Evolutionary conservation across 2,888 invertebrate genomes (phyloP).

Genomic region (Spatulosminthurus flaviceps): DNA sequence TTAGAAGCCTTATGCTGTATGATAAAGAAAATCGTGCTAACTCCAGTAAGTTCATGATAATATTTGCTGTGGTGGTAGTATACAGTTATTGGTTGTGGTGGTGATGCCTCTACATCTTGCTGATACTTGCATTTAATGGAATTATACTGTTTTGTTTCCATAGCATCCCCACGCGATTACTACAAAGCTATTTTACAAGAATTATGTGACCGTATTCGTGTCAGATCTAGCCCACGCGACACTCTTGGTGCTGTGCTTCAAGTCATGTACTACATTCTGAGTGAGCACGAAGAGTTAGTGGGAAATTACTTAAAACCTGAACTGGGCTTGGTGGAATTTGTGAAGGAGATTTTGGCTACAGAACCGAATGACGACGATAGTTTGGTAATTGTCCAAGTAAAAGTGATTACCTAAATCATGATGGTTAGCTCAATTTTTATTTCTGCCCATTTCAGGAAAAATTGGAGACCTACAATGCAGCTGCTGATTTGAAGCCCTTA

Average conservation of each 20-base stretch:
- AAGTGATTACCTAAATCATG: background rate
- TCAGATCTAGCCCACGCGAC: slow-evolving; percentile 20
- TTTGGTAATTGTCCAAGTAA: slow-evolving; percentile 25
- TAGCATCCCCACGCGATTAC: slow-evolving; percentile 32
- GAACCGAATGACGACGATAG: slow-evolving; percentile 46
- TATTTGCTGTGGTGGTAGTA: background rate
- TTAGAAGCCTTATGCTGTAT: slow-evolving; percentile 38
- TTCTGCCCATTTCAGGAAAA: slow-evolving; percentile 34
- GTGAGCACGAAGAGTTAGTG: slow-evolving; percentile 42
- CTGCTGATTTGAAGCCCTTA: slow-evolving; percentile 40
- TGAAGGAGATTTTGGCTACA: slow-evolving; percentile 30
- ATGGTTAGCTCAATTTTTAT: background rate
- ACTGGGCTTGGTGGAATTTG: slow-evolving; percentile 35
- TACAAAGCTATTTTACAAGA: slow-evolving; percentile 47
- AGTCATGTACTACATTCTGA: slow-evolving; percentile 43
- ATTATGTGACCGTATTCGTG: slow-evolving; percentile 44
- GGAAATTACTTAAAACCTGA: slow-evolving; percentile 43
- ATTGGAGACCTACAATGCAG: slow-evolving; percentile 47
- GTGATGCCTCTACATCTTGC: no score
- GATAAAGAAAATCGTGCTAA: slow-evolving; percentile 40
- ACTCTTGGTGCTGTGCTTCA: slow-evolving; percentile 41
- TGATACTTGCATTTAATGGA: background rate
- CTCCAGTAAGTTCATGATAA: background rate
- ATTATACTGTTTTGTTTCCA: background rate
- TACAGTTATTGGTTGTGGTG: background rate